Base-by-base conservation (phyloP, 2,113 vertebrate species). In the Semicossyphus pulcher region DNA sequence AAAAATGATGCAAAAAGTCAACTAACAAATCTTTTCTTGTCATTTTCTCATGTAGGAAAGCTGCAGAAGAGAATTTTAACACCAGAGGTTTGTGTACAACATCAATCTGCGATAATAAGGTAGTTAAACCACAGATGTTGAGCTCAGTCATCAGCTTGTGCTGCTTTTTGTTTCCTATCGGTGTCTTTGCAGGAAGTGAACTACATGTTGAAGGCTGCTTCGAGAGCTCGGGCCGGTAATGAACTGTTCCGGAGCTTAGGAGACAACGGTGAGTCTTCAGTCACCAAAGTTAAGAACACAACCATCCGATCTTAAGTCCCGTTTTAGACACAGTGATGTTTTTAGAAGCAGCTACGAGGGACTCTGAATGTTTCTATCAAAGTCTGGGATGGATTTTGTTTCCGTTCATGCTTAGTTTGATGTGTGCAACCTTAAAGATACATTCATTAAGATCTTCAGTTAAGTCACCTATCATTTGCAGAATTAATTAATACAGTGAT, bases 171-270 rank as follows among this genome's bases (percentile, higher is more conserved):
- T 56, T 45, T 37, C 34, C 11, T 65, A 1, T 72, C 54, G 31
- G 14, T 6, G 10, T 80, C 10, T 72, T 36, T 78, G 31, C 83
- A 99, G 97, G 96, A 98, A 21, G 68, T 97, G 9, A 88, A 96
- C 47, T 58, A 90, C 37, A 90, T 95, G 85, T 74, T 97, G 72
- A 70, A 28, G 0, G 77, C 72, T 66, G 94, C 95, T 63, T 86
- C 93, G 20, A 94, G 84, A 89, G 93, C 93, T 47, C 72, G 76
- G 57, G 86, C 92, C 52, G 95, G 96, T 71, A 92, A 89, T 1
- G 93, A 85, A 1, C 94, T 99, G 91, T 99, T 99, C 91, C 94
- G 97, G 92, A 91, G 86, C 62, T 90, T 98, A n/a, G 97, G 95
- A 29, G 97, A 99, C 93, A 93, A 95, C 81, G 97, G 98, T 99